Evolutionary conservation across 2,113 vertebrate species (phyloP).

Genomic region (Ictidomys tridecemlineatus): DNA sequence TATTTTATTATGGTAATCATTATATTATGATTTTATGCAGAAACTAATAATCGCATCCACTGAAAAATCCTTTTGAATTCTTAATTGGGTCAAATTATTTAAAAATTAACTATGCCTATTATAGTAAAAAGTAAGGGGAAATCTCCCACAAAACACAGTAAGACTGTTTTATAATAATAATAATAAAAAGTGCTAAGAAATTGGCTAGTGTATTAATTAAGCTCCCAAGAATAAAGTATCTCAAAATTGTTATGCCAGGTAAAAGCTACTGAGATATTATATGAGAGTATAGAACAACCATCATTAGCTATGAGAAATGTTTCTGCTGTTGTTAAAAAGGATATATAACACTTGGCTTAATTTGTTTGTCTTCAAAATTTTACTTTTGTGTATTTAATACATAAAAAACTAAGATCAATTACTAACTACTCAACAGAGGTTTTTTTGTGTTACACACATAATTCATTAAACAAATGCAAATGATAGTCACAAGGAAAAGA

Average conservation of each 20-base stretch:
- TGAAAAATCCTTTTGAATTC: neutral
- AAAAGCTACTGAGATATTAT: conserved; percentile 29
- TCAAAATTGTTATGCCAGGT: neutral
- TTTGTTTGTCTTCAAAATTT: conserved; percentile 47
- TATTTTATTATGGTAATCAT: too few species aligned
- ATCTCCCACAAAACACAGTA: neutral
- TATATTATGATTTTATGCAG: neutral
- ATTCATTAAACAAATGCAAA: conserved; percentile 2
- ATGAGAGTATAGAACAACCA: neutral
- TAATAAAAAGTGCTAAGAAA: conserved; percentile 35
- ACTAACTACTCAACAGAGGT: neutral
- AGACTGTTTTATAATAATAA: neutral
- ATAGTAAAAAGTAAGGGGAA: neutral
- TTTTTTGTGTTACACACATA: neutral
- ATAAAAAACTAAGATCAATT: conserved; percentile 25
- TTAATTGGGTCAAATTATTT: neutral
- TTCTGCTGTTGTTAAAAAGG: conserved; percentile 17
- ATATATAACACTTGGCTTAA: neutral
- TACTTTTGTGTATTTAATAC: conserved; percentile 19
- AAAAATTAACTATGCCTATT: conserved; percentile 39
- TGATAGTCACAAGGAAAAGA: neutral
- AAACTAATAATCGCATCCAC: neutral
- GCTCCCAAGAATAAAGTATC: too few species aligned
- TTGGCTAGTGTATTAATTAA: neutral
- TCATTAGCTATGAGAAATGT: neutral